phyloP scores from a whole-genome alignment of 1,140 invertebrate genomes.

The Papilio aristodemus region DNA sequence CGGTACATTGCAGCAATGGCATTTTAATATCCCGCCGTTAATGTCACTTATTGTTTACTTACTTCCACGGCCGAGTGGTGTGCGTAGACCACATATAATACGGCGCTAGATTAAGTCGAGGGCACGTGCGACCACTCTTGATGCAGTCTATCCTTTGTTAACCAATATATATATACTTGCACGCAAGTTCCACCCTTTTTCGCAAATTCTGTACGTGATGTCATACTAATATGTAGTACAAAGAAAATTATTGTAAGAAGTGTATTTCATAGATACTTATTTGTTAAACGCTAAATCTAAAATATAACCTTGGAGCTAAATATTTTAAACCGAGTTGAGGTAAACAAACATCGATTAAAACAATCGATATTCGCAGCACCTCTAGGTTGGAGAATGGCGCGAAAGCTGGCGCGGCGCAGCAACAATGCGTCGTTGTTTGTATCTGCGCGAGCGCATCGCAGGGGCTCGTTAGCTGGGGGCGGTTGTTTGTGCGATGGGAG shows the following conservation, averaged over 20 bases:
- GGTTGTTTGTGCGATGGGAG: conserved; percentile 60
- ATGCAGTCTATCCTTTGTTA: background rate
- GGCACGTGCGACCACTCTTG: background rate
- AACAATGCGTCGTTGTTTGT: conserved; percentile 72
- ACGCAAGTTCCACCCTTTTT: background rate
- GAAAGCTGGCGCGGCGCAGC: conserved; percentile 71
- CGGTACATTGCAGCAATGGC: conserved; percentile 74
- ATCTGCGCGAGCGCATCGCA: conserved; percentile 64
- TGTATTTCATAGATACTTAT: background rate
- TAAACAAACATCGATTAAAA: conserved; percentile 72
- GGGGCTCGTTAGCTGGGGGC: conserved; percentile 70
- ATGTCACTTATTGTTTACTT: conserved; percentile 76
- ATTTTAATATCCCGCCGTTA: conserved; percentile 74
- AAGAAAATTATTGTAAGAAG: no score
- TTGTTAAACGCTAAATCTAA: background rate
- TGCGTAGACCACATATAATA: conserved; percentile 56
- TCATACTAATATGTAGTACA: no score
- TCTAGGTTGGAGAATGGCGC: conserved; percentile 64
- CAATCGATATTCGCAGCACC: conserved; percentile 61
- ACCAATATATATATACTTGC: background rate
- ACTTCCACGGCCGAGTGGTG: conserved; percentile 54
- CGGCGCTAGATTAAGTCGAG: conserved; percentile 18
- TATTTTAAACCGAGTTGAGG: conserved; percentile 43
- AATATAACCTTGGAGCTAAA: background rate
- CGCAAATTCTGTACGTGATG: no score